Conservation (phyloP, 2,797 vertebrate species). For the Etheostoma nigrum region DNA sequence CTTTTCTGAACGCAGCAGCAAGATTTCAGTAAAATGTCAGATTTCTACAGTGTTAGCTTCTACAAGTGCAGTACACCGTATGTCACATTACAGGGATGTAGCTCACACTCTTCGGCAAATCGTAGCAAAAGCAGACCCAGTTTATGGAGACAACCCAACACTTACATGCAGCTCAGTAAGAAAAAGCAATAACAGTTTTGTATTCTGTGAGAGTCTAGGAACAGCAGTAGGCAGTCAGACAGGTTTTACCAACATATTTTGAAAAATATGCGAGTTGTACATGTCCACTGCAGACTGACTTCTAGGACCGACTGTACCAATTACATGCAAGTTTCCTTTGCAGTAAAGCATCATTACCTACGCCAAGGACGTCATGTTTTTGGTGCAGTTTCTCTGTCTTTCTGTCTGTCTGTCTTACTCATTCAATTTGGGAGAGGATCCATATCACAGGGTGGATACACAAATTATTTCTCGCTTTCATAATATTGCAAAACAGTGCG, state of each 20-base stretch:
- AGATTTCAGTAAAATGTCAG: conserved; percentile 51
- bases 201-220: neutral
- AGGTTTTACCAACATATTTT: too few species aligned
- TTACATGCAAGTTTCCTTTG: neutral
- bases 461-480: too few species aligned
- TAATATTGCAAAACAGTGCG: too few species aligned
- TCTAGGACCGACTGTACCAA: too few species aligned
- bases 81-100: conserved; percentile 39
- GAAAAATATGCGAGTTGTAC: neutral
- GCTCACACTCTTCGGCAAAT: conserved; percentile 32
- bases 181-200: neutral
- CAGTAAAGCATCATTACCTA: neutral
- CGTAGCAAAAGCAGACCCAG: neutral
- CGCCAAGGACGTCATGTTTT: too few species aligned
- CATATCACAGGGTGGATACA: too few species aligned
- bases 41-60: conserved; percentile 23
- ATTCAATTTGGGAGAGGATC: too few species aligned
- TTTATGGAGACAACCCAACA: neutral
- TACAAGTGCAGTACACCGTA: neutral
- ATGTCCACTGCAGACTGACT: neutral
- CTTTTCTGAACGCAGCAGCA: conserved; percentile 15
- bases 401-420: too few species aligned
- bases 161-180: neutral
- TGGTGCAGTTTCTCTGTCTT: too few species aligned
- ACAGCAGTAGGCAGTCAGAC: too few species aligned